Evolutionary conservation across 2,888 invertebrate species (phyloP).

Genomic region (Nasonia oneida): DNA sequence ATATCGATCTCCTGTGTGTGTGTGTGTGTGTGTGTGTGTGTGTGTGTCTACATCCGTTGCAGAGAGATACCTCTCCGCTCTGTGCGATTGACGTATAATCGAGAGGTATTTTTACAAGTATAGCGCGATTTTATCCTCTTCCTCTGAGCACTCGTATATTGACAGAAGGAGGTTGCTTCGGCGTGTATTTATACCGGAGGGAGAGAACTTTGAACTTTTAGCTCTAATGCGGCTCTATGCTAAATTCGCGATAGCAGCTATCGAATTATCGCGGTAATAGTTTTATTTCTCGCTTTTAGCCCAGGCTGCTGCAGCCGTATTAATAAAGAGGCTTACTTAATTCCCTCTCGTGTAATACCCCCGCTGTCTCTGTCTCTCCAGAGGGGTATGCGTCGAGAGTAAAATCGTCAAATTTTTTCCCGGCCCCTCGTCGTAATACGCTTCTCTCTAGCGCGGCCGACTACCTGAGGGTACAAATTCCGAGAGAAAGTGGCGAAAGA

Average conservation of each 20-base stretch:
- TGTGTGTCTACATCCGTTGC: no score
- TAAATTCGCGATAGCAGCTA: no score
- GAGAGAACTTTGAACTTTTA: no score
- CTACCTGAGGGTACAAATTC: neutral
- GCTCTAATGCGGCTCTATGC: no score
- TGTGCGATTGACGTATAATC: neutral
- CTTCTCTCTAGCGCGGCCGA: neutral
- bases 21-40: no score
- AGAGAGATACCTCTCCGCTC: no score
- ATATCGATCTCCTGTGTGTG: neutral
- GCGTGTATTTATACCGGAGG: no score
- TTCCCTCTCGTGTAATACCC: slow-evolving; percentile 55
- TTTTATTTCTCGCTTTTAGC: no score
- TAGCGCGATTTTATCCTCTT: neutral
- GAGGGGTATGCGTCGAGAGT: neutral
- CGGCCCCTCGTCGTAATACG: no score
- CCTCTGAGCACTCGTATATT: neutral
- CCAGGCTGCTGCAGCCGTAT: neutral
- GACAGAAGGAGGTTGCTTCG: no score
- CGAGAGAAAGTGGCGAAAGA: slow-evolving; percentile 14
- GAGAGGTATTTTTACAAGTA: neutral
- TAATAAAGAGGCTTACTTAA: slow-evolving; percentile 64
- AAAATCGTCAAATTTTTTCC: slow-evolving; percentile 47
- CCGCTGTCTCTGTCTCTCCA: no score
- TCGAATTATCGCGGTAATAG: no score